These are phyloP conservation scores for Pteropus rufus DNA, from an alignment of 2,797 vertebrate genomes.

Conservation along the genomic window DNA sequence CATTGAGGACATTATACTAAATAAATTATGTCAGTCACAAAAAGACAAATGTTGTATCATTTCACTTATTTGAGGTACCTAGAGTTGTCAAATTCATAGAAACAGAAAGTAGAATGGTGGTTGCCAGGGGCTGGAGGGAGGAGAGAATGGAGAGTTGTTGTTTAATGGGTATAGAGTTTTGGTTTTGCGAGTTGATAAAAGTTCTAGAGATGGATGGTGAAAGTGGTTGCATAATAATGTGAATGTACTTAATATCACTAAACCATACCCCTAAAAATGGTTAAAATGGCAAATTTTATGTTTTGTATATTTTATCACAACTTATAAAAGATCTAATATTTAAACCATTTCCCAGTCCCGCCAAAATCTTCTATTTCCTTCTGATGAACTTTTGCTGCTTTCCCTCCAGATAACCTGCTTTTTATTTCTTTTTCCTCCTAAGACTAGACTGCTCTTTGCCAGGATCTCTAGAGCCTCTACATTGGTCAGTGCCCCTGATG, in stretches of 20 bases:
- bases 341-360: conserved; percentile 9
- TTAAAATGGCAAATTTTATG: neutral
- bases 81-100: neutral
- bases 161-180: neutral
- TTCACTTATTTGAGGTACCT: neutral
- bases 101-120: neutral
- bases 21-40: neutral
- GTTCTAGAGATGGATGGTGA: neutral
- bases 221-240: neutral
- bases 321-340: neutral
- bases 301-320: neutral
- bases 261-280: neutral
- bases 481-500: neutral
- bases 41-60: neutral
- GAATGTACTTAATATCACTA: neutral
- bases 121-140: neutral
- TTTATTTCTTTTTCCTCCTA: conserved; percentile 17
- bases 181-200: neutral
- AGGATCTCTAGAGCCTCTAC: neutral
- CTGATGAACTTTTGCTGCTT: neutral
- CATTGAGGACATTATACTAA: neutral
- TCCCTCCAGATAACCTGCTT: neutral
- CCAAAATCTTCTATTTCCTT: neutral
- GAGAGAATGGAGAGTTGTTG: neutral
- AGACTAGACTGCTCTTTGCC: neutral